Evolutionary conservation across 2,888 invertebrate species (phyloP).

Genomic region (Hirtodrosophila cameraria): DNA sequence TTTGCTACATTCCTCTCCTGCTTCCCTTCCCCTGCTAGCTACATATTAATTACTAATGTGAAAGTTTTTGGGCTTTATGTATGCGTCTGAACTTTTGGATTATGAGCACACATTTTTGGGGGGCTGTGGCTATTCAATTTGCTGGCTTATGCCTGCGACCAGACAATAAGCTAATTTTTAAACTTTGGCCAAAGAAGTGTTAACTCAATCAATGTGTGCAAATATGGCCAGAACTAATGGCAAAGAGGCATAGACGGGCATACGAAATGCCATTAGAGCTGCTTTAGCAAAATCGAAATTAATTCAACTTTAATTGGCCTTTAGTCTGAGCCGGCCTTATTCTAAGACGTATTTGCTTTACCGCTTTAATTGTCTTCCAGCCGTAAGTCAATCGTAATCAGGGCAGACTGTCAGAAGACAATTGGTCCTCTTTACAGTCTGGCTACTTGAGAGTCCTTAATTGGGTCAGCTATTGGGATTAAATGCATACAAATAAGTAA

Average conservation of each 20-base stretch:
- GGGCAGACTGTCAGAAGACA: conserved; percentile 35
- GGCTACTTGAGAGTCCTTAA: conserved; percentile 36
- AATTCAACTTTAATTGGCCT: conserved; percentile 70
- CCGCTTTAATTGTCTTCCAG: conserved; percentile 31
- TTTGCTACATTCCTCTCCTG: not conserved
- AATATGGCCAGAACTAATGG: conserved; percentile 24
- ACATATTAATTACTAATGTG: conserved; percentile 69
- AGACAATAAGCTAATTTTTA: conserved; percentile 42
- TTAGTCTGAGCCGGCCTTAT: conserved; percentile 12
- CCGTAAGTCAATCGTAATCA: conserved; percentile 27
- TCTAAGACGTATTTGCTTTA: conserved; percentile 46
- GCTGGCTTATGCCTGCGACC: conserved; percentile 14
- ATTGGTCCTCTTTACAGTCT: conserved; percentile 34
- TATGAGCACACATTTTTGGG: conserved; percentile 52
- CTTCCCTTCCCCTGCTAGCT: conserved; percentile 4
- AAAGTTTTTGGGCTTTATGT: conserved; percentile 52
- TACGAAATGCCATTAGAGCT: conserved; percentile 23
- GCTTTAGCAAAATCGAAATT: conserved; percentile 55
- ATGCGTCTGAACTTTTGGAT: conserved; percentile 24
- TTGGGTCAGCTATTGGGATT: conserved; percentile 61
- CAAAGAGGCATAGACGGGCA: not conserved
- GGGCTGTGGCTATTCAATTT: conserved; percentile 27
- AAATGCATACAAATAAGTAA: conserved; percentile 54
- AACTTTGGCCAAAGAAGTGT: conserved; percentile 68
- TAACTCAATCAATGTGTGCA: conserved; percentile 69